Percentiles rank a stretch among this genome's conserved stretches.
Conservation (phyloP, 1,140 invertebrate genomes). For the Bilobella aurantiaca region DNA sequence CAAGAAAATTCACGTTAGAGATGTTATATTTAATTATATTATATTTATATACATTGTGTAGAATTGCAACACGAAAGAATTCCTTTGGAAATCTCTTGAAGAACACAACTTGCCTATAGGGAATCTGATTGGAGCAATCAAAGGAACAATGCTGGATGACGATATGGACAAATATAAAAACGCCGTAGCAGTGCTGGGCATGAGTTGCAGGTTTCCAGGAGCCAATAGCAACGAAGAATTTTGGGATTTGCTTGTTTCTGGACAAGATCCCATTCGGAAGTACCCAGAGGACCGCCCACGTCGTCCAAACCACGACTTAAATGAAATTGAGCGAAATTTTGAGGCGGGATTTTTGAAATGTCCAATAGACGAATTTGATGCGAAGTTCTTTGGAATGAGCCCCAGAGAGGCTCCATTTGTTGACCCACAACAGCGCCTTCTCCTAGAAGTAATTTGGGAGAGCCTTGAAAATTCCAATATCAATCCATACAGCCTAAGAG, state of each 20-base stretch:
- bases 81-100: too few relatives aligned
- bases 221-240: constrained; percentile 17
- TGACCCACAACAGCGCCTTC: constrained; percentile 52
- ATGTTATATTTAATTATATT: too few relatives aligned
- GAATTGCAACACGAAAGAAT: too few relatives aligned
- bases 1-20: too few relatives aligned
- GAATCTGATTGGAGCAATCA: not conserved
- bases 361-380: constrained; percentile 42
- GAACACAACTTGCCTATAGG: not conserved
- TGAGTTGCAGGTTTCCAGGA: constrained; percentile 18
- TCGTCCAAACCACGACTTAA: not conserved
- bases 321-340: not conserved
- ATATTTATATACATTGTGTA: too few relatives aligned
- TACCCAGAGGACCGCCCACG: constrained; percentile 8
- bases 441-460: constrained; percentile 52
- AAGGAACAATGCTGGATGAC: not conserved
- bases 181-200: constrained; percentile 14
- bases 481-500: constrained; percentile 6
- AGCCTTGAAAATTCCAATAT: constrained; percentile 45
- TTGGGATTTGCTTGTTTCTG: constrained; percentile 15
- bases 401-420: constrained; percentile 48
- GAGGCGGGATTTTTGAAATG: constrained; percentile 21
- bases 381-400: constrained; percentile 46
- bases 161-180: not conserved
- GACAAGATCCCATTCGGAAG: constrained; percentile 5